Base-by-base conservation (phyloP, 2,113 vertebrate genomes). In the Sander vitreus region DNA sequence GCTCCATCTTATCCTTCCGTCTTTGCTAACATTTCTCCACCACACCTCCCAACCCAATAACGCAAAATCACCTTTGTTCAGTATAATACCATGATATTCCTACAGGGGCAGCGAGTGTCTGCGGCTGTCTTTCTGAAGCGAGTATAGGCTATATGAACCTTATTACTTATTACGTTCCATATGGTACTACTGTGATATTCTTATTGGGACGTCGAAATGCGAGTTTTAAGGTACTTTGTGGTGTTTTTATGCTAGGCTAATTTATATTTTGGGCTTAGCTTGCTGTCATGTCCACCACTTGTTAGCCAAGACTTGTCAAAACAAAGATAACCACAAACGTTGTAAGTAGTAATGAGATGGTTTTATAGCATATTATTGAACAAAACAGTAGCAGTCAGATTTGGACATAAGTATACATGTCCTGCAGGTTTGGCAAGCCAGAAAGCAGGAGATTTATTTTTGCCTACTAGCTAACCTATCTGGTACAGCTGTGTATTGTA, bases 1-100 rank as follows among this genome's bases (percentile, higher is more conserved):
- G 5, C 71, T 63, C 47, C 70, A 57, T 67, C 16, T 66, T 58
- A 5, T 74, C 13, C n/a, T 57, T 76, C 19, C 63, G 72, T 75
- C 63, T 84, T 47, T 43, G 11, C 43, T 21, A 75, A 68, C 48
- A 15, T n/a, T 50, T 57, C 6, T 50, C 1, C 64, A 27, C 18
- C 27, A 10, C 55, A 18, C 14, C 23, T 50, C 30, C 60, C 45
- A 39, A 53, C 3, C 3, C 13, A 55, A 3, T 19, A 10, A n/a
- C 33, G 6, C 5, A 25, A 33, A 57, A 30, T 21, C 54, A 50
- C 36, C 11, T 2, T 7, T 51, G 30, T n/a, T 30, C 45, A 36
- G 15, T 47, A n/a, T 15, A 7, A 54, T 16, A 25, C 19, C 11
- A 0, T 45, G 1, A 30, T 65, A 12, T n/a, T 50, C 53, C 16